Evolutionary conservation across 2,888 invertebrate genomes (phyloP), one percentile per base, ranked within the genome.

Genomic region (Nycteola revayana): DNA sequence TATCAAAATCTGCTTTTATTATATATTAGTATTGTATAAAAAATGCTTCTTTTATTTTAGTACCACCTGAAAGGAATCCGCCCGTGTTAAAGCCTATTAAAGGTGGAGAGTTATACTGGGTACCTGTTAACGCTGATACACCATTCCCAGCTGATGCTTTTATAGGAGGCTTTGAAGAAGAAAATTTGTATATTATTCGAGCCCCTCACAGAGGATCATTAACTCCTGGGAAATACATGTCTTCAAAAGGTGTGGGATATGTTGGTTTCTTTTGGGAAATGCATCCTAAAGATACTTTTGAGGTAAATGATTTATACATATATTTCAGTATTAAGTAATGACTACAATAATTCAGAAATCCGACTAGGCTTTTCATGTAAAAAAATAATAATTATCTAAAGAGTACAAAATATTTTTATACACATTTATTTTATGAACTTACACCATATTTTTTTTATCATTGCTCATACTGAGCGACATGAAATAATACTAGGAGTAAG

Each of bases 211-310:
- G 92, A 50, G 93, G 93, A 4, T 94, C 92, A 8, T 71, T 95
- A 23, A 91, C 95, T 44, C 95, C 96, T 29, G 96, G 96, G 10
- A 95, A 95, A 75, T 90, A 94, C 48, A 89, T 93, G 26, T 92
- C 94, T 3, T 91, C 93, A 7, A 92, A 94, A 61, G 92, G 92
- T 6, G 85, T 90, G 0, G 92, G 92, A 44, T 95, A 93, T 61
- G 75, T 96, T 14, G 14, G 14, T 5, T n/a, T 78, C 95, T 26
- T 14, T 96, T 94, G 94, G 95, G 95, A 9, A 94, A 95, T 7
- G 88, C 74, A 7, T 93, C 94, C 55, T 8, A 92, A 93, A 60
- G 61, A 75, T 21, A 90, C 92, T 23, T 95, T 95, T 71, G 93
- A 96, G 85, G 93, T 92, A 61, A 57, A 49, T 49, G n/a, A n/a